Percentiles rank a stretch among this genome's conserved stretches.
phyloP scores from a whole-genome alignment of 1,140 invertebrate species.

The Lucilia sericata region DNA sequence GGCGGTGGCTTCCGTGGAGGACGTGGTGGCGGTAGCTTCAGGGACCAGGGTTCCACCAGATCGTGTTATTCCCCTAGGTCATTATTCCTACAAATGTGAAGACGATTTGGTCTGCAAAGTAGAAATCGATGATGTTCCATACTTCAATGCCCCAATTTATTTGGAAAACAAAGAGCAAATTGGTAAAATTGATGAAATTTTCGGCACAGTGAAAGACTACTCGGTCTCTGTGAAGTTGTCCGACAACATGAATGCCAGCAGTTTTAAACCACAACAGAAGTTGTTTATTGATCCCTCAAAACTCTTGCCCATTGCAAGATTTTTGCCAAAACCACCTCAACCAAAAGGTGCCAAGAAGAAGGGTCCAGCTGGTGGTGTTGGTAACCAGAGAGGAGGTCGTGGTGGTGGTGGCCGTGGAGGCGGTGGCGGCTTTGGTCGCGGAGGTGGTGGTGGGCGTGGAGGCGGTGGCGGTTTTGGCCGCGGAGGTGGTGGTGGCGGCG shows the following conservation, averaged over 20 bases:
- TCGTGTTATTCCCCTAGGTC: constrained; percentile 83
- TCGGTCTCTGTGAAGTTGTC: constrained; percentile 94
- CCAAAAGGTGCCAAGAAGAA: constrained; percentile 72
- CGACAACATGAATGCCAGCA: constrained; percentile 92
- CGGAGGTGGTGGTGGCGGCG: constrained; percentile 51
- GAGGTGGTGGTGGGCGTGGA: constrained; percentile 62
- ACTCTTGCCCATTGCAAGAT: constrained; percentile 88
- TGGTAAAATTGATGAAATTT: constrained; percentile 99
- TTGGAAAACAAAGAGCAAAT: constrained; percentile 97
- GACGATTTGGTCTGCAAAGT: constrained; percentile 95
- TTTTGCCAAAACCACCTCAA: constrained; percentile 84
- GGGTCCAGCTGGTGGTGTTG: constrained; percentile 70
- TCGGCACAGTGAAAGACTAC: constrained; percentile 93
- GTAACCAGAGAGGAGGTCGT: constrained; percentile 70
- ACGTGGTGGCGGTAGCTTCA: constrained; percentile 69
- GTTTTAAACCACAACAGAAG: constrained; percentile 86
- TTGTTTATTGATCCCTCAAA: constrained; percentile 95
- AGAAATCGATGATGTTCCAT: constrained; percentile 93
- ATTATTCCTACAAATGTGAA: constrained; percentile 89
- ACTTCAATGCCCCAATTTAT: constrained; percentile 98
- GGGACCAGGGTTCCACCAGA: constrained; percentile 86
- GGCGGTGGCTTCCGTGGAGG: constrained; percentile 65
- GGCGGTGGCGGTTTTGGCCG: constrained; percentile 67
- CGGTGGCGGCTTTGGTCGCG: constrained; percentile 59
- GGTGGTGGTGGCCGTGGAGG: constrained; percentile 69